These are phyloP conservation scores for Poliocrania exsul DNA, from an alignment of 2,797 vertebrate genomes.

Conservation along the genomic window DNA sequence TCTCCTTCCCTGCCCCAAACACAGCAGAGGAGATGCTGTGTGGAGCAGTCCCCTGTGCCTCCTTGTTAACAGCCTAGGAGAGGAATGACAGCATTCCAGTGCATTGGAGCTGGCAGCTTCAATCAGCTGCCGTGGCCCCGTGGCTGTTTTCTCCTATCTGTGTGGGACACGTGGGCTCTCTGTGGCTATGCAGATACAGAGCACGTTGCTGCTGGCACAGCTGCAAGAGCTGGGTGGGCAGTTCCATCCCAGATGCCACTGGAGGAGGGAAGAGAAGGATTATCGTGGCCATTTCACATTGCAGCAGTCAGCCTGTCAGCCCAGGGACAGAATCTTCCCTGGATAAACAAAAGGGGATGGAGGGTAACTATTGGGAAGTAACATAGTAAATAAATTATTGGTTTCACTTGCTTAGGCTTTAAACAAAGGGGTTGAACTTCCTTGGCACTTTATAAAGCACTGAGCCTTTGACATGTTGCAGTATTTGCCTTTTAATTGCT, in stretches of 20 bases:
- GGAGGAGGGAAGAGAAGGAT: not conserved
- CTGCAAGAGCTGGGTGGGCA: conserved; percentile 24
- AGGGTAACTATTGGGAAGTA: not conserved
- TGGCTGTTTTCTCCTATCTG: conserved; percentile 12
- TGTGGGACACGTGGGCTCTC: not conserved
- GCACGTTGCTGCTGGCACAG: not conserved
- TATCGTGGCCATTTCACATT: conserved; percentile 7
- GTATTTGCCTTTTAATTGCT: not conserved
- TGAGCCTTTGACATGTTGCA: not conserved
- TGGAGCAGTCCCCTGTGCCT: not conserved
- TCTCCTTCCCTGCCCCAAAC: not conserved
- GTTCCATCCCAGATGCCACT: conserved; percentile 19
- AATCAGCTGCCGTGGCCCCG: not conserved
- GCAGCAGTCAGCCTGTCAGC: conserved; percentile 25
- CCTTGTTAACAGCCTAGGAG: not conserved
- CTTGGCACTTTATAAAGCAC: not conserved
- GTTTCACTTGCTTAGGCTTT: not conserved
- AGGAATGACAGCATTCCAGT: not conserved
- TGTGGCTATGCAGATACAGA: not conserved
- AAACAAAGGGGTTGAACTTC: not conserved
- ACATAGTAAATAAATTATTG: not conserved
- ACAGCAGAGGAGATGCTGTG: not conserved
- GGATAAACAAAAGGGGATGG: not conserved
- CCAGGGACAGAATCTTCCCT: not conserved
- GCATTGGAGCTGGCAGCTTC: conserved; percentile 1